Evolutionary conservation across 2,888 invertebrate species (phyloP).

Genomic region (Nomada hirtipes): DNA sequence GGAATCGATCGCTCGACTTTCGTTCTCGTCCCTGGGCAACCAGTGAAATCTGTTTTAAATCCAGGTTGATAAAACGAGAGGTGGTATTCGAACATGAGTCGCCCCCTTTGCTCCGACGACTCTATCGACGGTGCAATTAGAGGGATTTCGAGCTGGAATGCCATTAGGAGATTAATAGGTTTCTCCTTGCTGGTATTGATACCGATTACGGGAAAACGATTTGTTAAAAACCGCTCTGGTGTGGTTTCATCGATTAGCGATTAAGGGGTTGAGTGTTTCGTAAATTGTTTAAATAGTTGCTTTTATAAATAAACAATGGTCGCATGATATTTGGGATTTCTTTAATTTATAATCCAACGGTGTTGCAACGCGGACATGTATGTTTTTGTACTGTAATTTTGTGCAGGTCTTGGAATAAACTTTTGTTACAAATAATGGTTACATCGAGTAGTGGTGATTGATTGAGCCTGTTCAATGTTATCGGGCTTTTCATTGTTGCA

Average conservation of each 20-base stretch:
- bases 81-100: background rate
- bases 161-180: conserved; percentile 14
- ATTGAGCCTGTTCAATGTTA: no score
- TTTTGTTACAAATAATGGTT: background rate
- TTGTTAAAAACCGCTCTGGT: background rate
- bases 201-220: background rate
- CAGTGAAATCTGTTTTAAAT: conserved; percentile 36
- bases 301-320: no score
- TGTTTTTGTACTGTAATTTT: no score
- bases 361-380: background rate
- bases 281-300: background rate
- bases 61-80: background rate
- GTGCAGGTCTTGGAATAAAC: background rate
- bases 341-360: no score
- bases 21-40: background rate
- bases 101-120: background rate
- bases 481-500: no score
- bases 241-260: background rate
- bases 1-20: conserved; percentile 38
- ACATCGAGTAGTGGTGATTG: background rate
- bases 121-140: conserved; percentile 8
- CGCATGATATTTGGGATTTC: no score
- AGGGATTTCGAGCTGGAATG: background rate
- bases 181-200: background rate
- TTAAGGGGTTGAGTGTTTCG: background rate